Evolutionary conservation across 2,888 invertebrate species (phyloP).

Genomic region (Eupithecia subfuscata): DNA sequence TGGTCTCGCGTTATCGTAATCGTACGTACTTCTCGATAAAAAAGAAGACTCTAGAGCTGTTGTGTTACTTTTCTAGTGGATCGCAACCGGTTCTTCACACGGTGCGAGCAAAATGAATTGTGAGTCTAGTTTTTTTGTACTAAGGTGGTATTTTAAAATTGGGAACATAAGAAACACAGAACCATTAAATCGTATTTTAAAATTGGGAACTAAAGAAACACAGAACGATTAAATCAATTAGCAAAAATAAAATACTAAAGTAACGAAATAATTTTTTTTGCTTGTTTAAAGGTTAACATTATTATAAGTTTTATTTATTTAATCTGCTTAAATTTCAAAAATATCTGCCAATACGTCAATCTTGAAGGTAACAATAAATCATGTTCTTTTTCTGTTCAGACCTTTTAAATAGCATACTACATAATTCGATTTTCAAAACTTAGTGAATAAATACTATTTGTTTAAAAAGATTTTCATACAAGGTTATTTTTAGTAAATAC

Average conservation of each 20-base stretch:
- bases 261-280: neutral
- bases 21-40: constrained; percentile 72
- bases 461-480: neutral
- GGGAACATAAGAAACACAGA: no score
- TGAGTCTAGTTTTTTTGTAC: constrained; percentile 55
- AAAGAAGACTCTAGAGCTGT: constrained; percentile 60
- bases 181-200: neutral
- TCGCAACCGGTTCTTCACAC: constrained; percentile 58
- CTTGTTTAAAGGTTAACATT: neutral
- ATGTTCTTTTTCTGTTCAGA: neutral
- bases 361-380: neutral
- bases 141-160: neutral
- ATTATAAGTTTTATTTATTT: neutral
- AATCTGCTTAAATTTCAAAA: neutral
- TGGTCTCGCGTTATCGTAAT: constrained; percentile 62
- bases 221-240: neutral
- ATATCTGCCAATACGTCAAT: neutral
- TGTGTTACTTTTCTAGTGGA: constrained; percentile 65
- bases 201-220: no score
- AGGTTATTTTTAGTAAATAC: neutral
- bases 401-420: neutral
- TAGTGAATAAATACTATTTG: no score
- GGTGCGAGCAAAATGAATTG: constrained; percentile 73
- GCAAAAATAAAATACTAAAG: neutral
- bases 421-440: no score